Evolutionary conservation across 1,140 invertebrate genomes (phyloP), one percentile per base, ranked within the genome.

Genomic region (Drosophila equinoxialis): DNA sequence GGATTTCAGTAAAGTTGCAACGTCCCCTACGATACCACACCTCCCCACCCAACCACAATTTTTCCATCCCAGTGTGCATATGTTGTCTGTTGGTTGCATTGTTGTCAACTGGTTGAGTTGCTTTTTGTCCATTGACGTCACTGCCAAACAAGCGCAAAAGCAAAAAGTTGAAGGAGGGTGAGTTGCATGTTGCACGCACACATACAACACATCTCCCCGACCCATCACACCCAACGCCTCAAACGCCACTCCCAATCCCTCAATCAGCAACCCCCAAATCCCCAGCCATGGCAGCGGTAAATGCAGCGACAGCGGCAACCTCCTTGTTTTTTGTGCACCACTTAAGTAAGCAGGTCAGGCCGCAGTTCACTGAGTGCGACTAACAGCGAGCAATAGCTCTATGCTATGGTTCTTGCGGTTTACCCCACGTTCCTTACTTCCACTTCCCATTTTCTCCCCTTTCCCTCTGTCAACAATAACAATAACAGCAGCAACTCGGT

Each of bases 341-440:
- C 79, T 77, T 70, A 79, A 89, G 83, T 87, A 87, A 86, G 83
- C 83, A 86, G 83, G 83, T 86, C 83, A 86, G 72, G 63, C 76
- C 71, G 72, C 78, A 81, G 71, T 78, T 75, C 73, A 69, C 69
- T 78, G 68, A 78, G 75, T 75, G 75, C 68, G 66, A 51, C 67
- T 33, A 33, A 61, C 68, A 68, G 73, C 76, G 65, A 78, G 77
- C 83, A 4, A 20, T 20, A 11, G 45, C 17, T 17, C 17, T 51
- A 11, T 17, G 45, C 45, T 51, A 51, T 51, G 83, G 82, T 87
- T 86, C 82, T 81, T 86, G 82, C 66, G 83, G 82, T 87, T 73
- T 68, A 65, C 64, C 57, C 65, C 74, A 65, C 68, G 5, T 30
- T 30, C 6, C 35, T 11, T 58, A 17, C 33, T 10, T 42, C n/a